Evolutionary conservation across 1,140 invertebrate genomes (phyloP).

Genomic region (Drosophila persimilis): DNA sequence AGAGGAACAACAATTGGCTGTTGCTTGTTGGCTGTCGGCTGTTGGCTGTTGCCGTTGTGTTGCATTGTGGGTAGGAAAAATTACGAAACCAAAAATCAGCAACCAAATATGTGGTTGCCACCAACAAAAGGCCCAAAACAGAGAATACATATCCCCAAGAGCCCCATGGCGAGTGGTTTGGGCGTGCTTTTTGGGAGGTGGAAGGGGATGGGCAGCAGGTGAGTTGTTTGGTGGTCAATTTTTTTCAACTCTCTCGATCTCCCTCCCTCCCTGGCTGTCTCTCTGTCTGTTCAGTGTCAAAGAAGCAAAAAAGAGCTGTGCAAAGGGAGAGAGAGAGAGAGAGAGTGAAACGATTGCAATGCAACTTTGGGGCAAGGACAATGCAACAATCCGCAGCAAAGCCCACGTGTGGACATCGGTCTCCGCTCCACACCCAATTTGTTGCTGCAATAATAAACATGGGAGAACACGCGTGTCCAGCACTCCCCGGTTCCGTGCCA

Average conservation of each 20-base stretch:
- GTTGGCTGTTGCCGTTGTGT: constrained; percentile 29
- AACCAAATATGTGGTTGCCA: constrained; percentile 81
- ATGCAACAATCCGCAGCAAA: constrained; percentile 31
- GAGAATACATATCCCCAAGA: constrained; percentile 33
- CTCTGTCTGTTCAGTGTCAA: constrained; percentile 29
- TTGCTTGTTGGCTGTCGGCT: background rate
- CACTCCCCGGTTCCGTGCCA: background rate
- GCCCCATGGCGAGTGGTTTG: constrained; percentile 4
- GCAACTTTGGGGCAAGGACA: constrained; percentile 29
- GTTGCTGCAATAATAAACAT: constrained; percentile 68
- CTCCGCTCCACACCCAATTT: constrained; percentile 14
- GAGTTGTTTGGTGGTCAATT: constrained; percentile 68
- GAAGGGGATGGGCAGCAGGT: constrained; percentile 34
- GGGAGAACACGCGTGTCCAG: constrained; percentile 64
- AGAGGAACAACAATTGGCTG: constrained; percentile 25
- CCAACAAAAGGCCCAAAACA: constrained; percentile 77
- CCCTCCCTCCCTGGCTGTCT: background rate
- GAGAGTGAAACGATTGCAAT: constrained; percentile 12
- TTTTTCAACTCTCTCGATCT: constrained; percentile 16
- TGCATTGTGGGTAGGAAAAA: constrained; percentile 72
- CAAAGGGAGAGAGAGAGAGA: constrained; percentile 2
- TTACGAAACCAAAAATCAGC: constrained; percentile 82
- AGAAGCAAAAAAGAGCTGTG: background rate
- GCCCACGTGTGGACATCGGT: too few relatives aligned
- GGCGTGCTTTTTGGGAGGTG: constrained; percentile 4